Evolutionary conservation across 2,797 vertebrate species (phyloP), one percentile per base, ranked within the genome.

Genomic region (Danio albolineatus): DNA sequence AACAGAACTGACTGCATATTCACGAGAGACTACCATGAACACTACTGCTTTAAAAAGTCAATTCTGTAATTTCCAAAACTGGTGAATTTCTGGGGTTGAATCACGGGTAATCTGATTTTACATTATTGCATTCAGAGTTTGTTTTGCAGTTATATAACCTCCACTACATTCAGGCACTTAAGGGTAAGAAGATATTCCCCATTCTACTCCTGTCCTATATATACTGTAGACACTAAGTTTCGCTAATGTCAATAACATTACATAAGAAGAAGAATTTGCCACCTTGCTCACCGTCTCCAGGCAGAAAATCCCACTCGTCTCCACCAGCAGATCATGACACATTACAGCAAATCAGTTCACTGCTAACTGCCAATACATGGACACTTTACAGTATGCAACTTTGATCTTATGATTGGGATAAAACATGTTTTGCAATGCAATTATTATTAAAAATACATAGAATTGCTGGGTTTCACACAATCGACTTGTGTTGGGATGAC

Each of bases 81-180:
- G 43, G 16, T 38, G 62, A 38, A 43, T 57, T 77, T 59, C n/a
- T 38, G 36, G 8, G 41, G 39, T 13, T 46, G 21, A 76, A 76
- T 53, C 51, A 9, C 28, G 7, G 51, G 21, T 77, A 57, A 77
- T 77, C 38, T 67, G 21, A 77, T 59, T 57, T 43, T 7, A 66
- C 56, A 53, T 76, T 56, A 67, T 38, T 77, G 75, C 53, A 77
- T 17, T 66, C 38, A 54, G 73, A 54, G 49, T 77, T 66, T 66
- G 14, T 76, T 65, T 65, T 54, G 73, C 46, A 28, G 62, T 76
- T 76, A 57, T 36, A 48, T 39, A 67, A 67, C 41, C 53, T 59
- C n/a, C n/a, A 49, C 28, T 46, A 66, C 41, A 46, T n/a, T 21
- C 48, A 10, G 49, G 38, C 39, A 17, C 62, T 28, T 10, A 7